Evolutionary conservation across 1,140 invertebrate genomes (phyloP), one percentile per base, ranked within the genome.

Genomic region (Listronotus bonariensis): DNA sequence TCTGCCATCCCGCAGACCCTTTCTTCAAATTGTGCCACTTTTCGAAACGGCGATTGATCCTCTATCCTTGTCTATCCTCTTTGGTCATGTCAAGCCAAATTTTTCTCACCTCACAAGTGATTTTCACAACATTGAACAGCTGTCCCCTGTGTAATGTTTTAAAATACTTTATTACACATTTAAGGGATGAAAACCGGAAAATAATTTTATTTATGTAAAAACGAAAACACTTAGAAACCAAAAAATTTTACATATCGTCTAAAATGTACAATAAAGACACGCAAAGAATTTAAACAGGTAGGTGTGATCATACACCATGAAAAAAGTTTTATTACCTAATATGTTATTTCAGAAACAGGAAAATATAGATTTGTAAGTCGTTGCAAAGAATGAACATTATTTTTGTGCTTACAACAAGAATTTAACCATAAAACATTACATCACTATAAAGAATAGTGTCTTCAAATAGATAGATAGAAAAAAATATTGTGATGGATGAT

Each of bases 401-500:
- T 48, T 48, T 48, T 26, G 45, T 48, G 45, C 45, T 26, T 26
- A 20, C 12, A 15, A 45, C 18, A 36, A 36, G 7, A 36, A 36
- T 45, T 45, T 45, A 17, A 45, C 8, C 8, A 14, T 45, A 9
- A 1, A 45, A 45, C 42, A 45, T 45, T 45, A 9, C 14, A 45
- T 45, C 8, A 20, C 14, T 9, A 17, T 12, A n/a, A 11, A 14
- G 42, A 20, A 15, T 45, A 11, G 42, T 17, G 42, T 9, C 1
- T 17, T 45, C 18, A 3, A 11, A 51, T n/a, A 40, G 10, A 6
- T 38, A 9, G n/a, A n/a, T 17, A 3, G 6, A 15, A 10, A 17
- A 20, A 42, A 15, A 40, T 2, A 8, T 12, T 43, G 17, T 14
- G 2, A 98, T 98, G 95, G 95, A 98, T 82, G 95, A 98, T 83